Percentiles rank a stretch among this genome's conserved stretches.
Conservation (phyloP, 2,888 invertebrate genomes). For the Yponomeuta plumbellus region DNA sequence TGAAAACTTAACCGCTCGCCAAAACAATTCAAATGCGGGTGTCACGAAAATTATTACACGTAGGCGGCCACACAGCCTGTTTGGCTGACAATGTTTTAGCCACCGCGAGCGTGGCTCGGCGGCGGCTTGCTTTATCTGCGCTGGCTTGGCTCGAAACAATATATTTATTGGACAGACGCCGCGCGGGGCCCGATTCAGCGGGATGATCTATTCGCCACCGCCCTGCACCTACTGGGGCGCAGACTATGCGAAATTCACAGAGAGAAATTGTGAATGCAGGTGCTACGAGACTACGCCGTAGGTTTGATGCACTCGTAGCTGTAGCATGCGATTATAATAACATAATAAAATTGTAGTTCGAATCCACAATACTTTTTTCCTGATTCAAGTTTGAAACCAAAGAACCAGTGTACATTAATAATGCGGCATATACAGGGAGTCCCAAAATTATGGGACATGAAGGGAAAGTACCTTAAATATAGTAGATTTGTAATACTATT, state of each 20-base stretch:
- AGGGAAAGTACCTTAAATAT: too few species aligned
- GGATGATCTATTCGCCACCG: conserved; percentile 66
- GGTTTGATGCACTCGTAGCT: neutral
- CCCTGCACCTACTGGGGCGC: conserved; percentile 38
- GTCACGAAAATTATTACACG: conserved; percentile 10
- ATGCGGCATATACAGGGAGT: too few species aligned
- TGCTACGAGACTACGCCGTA: neutral
- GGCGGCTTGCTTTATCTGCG: conserved; percentile 68
- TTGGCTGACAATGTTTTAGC: conserved; percentile 67
- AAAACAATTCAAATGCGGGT: neutral
- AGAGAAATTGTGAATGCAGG: conserved; percentile 9
- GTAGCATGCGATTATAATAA: neutral
- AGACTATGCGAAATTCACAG: conserved; percentile 27
- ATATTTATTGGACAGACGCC: conserved; percentile 73
- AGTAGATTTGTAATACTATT: too few species aligned
- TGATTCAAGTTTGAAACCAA: too few species aligned
- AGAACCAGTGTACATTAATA: too few species aligned
- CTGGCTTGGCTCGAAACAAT: conserved; percentile 74
- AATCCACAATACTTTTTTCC: too few species aligned
- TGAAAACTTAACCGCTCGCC: neutral
- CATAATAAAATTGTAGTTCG: too few species aligned
- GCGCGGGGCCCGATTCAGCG: conserved; percentile 50
- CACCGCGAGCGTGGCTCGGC: conserved; percentile 33
- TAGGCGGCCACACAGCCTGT: conserved; percentile 30
- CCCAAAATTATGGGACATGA: too few species aligned